A percentile compares a stretch with the other conserved stretches of the same genome.
Evolutionary conservation across 2,113 vertebrate species (phyloP).

Genomic region (Azemiops feae): DNA sequence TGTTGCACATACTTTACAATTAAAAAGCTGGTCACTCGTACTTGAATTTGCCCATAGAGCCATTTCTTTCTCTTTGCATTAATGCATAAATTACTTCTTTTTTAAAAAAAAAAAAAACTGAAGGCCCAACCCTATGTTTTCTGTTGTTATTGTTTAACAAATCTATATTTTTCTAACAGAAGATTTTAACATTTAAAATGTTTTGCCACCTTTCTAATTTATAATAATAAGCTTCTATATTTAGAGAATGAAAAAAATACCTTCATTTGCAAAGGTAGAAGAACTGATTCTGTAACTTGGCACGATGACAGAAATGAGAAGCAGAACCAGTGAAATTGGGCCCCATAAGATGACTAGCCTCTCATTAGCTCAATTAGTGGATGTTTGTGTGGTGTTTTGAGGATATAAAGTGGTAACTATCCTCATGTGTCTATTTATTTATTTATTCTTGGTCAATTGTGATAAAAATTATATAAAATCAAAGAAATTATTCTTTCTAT

Average conservation of each 20-base stretch:
- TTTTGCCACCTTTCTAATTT: slow-evolving; percentile 70
- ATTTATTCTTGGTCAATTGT: slow-evolving; percentile 63
- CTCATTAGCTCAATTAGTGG: slow-evolving; percentile 50
- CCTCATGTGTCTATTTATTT: slow-evolving; percentile 49
- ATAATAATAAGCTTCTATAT: slow-evolving; percentile 67
- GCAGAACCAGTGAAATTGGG: slow-evolving; percentile 39
- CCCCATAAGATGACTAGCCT: slow-evolving; percentile 20
- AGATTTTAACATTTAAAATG: slow-evolving; percentile 60
- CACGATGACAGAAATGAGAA: slow-evolving; percentile 10
- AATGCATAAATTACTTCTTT: slow-evolving; percentile 69
- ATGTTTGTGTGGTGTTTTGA: slow-evolving; percentile 40
- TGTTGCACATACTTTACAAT: slow-evolving; percentile 95
- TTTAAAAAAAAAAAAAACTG: slow-evolving; percentile 36
- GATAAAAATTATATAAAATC: slow-evolving; percentile 45
- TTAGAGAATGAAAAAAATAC: slow-evolving; percentile 47
- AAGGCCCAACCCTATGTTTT: slow-evolving; percentile 68
- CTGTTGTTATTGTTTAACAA: slow-evolving; percentile 62
- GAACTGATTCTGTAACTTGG: slow-evolving; percentile 44
- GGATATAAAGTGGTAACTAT: slow-evolving; percentile 54
- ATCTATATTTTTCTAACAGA: slow-evolving; percentile 65
- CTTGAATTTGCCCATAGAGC: slow-evolving; percentile 81
- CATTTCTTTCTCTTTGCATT: slow-evolving; percentile 78
- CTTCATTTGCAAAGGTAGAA: slow-evolving; percentile 53
- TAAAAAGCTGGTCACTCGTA: slow-evolving; percentile 94
- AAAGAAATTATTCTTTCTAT: slow-evolving; percentile 60